Conservation (phyloP, 2,888 invertebrate genomes). For the Nemurella pictetii region DNA sequence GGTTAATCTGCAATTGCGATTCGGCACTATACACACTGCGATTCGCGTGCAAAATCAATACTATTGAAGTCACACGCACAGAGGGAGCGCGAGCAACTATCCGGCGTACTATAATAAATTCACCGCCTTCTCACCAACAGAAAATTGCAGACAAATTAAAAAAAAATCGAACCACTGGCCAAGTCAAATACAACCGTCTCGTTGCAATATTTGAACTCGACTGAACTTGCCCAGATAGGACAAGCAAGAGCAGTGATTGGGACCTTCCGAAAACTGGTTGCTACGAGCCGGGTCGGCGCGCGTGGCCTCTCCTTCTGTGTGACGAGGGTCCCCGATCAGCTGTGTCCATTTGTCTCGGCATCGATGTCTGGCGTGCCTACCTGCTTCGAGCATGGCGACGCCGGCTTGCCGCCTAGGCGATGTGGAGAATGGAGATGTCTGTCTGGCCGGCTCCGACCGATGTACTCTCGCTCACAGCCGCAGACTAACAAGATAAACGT, state of each 20-base stretch:
- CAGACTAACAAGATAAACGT: neutral
- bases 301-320: neutral
- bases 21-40: neutral
- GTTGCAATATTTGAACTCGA: conserved; percentile 16
- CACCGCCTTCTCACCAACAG: neutral
- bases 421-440: neutral
- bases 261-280: conserved; percentile 17
- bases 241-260: neutral
- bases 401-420: neutral
- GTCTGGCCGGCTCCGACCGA: neutral
- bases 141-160: neutral
- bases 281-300: neutral
- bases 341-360: neutral
- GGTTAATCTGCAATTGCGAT: neutral
- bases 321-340: neutral
- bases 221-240: conserved; percentile 1
- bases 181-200: conserved; percentile 4
- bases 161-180: neutral
- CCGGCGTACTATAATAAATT: too few species aligned
- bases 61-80: neutral
- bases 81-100: neutral
- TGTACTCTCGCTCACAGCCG: neutral
- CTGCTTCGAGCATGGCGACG: neutral
- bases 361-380: neutral
- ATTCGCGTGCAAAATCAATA: neutral